A percentile compares a stretch with the other conserved stretches of the same genome.
These are phyloP conservation scores for Epistrophe eligans DNA, from an alignment of 2,888 invertebrate genomes.

Conservation along the genomic window DNA sequence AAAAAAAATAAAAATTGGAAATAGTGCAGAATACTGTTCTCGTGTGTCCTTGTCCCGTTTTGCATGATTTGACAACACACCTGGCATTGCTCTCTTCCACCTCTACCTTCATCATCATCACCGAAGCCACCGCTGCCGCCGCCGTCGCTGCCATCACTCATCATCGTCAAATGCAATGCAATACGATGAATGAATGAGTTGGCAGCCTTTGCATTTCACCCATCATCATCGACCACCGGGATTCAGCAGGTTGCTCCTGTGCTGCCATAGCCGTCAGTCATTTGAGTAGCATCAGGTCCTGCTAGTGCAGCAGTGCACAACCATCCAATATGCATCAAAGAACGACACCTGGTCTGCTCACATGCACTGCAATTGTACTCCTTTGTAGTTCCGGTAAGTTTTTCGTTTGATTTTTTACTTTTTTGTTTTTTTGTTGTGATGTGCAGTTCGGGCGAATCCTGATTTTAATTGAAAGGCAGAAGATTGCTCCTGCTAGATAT, in stretches of 20 bases:
- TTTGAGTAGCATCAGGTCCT: conserved; percentile 70
- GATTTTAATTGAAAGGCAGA: conserved; percentile 71
- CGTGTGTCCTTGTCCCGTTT: conserved; percentile 74
- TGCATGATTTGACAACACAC: conserved; percentile 75
- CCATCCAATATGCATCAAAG: conserved; percentile 69
- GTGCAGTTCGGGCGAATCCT: conserved; percentile 15
- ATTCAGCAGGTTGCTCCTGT: conserved; percentile 40
- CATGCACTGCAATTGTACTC: conserved; percentile 84
- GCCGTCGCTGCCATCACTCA: conserved; percentile 32
- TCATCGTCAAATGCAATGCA: conserved; percentile 43
- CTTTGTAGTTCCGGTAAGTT: conserved; percentile 84
- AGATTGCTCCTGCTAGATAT: conserved; percentile 44
- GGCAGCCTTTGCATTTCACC: conserved; percentile 50
- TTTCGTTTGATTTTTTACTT: conserved; percentile 32
- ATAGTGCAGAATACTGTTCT: conserved; percentile 75
- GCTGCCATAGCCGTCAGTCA: conserved; percentile 65
- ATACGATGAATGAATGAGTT: conserved; percentile 70
- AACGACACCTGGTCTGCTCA: conserved; percentile 82
- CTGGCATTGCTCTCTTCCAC: conserved; percentile 52
- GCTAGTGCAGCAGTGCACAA: conserved; percentile 37
- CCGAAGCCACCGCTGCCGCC: background rate
- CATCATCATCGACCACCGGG: conserved; percentile 54
- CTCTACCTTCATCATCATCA: background rate
- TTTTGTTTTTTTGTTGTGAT: background rate
- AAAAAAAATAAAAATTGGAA: conserved; percentile 43